Evolutionary conservation across 1,140 invertebrate species (phyloP).

Genomic region (Penaeus japonicus): DNA sequence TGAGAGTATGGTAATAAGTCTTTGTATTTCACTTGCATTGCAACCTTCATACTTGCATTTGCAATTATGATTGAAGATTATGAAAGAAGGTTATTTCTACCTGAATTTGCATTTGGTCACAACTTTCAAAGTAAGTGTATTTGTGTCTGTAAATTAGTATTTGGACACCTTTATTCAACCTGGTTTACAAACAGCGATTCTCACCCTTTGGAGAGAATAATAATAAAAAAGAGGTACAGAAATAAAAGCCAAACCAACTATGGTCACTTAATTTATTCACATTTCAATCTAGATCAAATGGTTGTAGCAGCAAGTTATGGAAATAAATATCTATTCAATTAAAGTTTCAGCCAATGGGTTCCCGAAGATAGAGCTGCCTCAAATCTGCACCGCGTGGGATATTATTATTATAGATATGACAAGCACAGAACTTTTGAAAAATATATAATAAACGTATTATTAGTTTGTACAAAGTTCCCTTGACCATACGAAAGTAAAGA

Average conservation of each 20-base stretch:
- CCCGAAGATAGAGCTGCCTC: background rate
- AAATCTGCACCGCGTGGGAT: background rate
- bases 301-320: slow-evolving; percentile 15
- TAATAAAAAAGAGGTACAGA: background rate
- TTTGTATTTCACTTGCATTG: too few species aligned
- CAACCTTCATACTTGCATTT: too few species aligned
- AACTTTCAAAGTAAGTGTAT: too few species aligned
- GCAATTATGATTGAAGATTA: too few species aligned
- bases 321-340: slow-evolving; percentile 16
- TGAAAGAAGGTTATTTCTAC: too few species aligned
- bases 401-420: background rate
- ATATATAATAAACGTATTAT: background rate
- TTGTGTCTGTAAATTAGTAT: too few species aligned
- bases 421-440: background rate
- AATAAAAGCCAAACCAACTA: background rate
- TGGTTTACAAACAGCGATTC: too few species aligned
- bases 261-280: background rate
- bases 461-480: background rate
- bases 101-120: too few species aligned
- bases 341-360: background rate
- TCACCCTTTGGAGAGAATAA: too few species aligned
- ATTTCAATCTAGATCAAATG: slow-evolving; percentile 9
- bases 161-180: too few species aligned
- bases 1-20: too few species aligned
- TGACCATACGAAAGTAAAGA: background rate